phyloP scores from a whole-genome alignment of 1,140 invertebrate species.

The Physella acuta region DNA sequence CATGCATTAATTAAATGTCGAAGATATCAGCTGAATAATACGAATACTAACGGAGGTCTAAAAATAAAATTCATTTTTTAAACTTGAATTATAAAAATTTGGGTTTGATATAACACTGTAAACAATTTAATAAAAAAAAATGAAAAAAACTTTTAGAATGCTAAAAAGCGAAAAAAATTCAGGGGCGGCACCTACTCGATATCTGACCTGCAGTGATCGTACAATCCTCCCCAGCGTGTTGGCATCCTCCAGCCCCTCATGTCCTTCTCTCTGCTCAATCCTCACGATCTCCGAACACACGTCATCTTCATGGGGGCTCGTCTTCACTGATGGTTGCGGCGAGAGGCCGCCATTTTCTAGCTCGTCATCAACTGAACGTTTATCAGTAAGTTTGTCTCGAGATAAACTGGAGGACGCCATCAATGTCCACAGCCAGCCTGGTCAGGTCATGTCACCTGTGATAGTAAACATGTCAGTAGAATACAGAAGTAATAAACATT shows the following conservation, averaged over 20 bases:
- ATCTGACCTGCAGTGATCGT: slow-evolving; percentile 50
- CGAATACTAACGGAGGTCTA: too few relatives aligned
- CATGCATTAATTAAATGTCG: too few relatives aligned
- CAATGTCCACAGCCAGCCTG: too few relatives aligned
- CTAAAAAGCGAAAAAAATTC: not conserved
- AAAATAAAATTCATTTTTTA: not conserved
- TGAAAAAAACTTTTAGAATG: not conserved
- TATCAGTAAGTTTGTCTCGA: slow-evolving; percentile 39
- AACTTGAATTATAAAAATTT: too few relatives aligned
- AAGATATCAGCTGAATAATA: too few relatives aligned
- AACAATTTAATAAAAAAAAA: not conserved
- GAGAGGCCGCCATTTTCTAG: slow-evolving; percentile 56
- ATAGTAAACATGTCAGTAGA: too few relatives aligned
- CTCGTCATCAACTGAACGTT: slow-evolving; percentile 39
- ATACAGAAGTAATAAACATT: too few relatives aligned
- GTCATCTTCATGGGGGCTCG: slow-evolving; percentile 51
- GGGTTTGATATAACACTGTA: too few relatives aligned
- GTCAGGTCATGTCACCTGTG: too few relatives aligned
- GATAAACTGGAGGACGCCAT: slow-evolving; percentile 44
- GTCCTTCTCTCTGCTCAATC: slow-evolving; percentile 45
- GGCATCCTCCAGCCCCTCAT: slow-evolving; percentile 17
- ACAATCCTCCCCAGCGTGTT: slow-evolving; percentile 50
- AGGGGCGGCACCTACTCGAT: slow-evolving; percentile 2
- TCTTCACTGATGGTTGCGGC: slow-evolving; percentile 44
- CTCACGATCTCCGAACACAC: slow-evolving; percentile 54